Evolutionary conservation across 1,140 invertebrate genomes (phyloP), one percentile per base, ranked within the genome.

Genomic region (Philotrypesis tridentata): DNA sequence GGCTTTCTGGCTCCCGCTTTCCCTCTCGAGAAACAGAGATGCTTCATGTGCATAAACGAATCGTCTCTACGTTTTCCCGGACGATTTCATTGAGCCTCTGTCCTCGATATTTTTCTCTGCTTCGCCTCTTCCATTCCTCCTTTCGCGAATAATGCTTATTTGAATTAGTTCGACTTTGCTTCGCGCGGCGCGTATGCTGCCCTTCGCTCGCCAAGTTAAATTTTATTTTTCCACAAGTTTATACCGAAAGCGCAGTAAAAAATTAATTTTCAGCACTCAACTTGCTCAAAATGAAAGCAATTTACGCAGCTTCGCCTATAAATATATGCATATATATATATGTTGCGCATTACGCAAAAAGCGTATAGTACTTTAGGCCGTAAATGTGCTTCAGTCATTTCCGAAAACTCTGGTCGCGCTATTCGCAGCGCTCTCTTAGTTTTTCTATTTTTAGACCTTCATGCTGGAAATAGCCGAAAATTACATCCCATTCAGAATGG

Each of bases 21-120:
- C 63, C 79, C 63, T 67, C 82, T 71, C 72, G 81, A 75, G 67
- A 83, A 86, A 85, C 78, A 82, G 61, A 81, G 83, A 86, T 88
- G 85, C 86, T 87, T 87, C 83, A 85, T 84, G 84, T 85, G 86
- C 84, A 85, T 86, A 88, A 88, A 85, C 70, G 85, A 79, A 88
- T 88, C 86, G 85, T 83, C 82, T 84, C 87, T 67, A 83, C 82
- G 76, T 77, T 82, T 76, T 71, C 63, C 61, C 27, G 29, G 27
- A 11, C 55, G 31, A 72, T 79, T 71, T 79, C 48, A 79, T 79
- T 79, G 78, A 79, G 70, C 70, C 70, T 40, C 23, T 43, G 31
- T 43, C 23, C 78, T 72, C 78, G 23, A 79, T 79, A 72, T 79
- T 79, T n/a, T 76, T 65, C 33, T 31, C 65, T 48, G n/a, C 25